These are phyloP conservation scores for Abrostola triplasia DNA, from an alignment of 2,888 invertebrate genomes.

Conservation along the genomic window DNA sequence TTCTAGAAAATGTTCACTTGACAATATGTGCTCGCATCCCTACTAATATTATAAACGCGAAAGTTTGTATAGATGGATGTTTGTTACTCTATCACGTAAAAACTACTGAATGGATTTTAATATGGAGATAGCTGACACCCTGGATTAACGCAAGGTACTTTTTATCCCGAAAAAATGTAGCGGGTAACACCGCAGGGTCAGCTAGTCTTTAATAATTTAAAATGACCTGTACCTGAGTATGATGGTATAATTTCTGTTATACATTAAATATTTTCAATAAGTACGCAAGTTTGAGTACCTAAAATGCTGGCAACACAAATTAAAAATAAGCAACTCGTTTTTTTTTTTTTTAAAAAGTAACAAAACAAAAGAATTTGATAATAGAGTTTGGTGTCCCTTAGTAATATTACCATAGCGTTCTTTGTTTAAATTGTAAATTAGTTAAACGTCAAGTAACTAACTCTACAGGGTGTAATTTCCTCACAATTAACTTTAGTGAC, in stretches of 20 bases:
- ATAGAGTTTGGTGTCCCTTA: slow-evolving; percentile 15
- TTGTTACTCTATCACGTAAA: too few species aligned
- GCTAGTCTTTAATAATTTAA: not conserved
- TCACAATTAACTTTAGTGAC: slow-evolving; percentile 26
- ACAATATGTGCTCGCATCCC: too few species aligned
- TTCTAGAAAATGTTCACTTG: too few species aligned
- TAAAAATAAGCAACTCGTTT: slow-evolving; percentile 18
- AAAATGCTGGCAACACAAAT: slow-evolving; percentile 1
- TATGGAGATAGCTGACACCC: too few species aligned
- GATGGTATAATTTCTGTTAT: not conserved
- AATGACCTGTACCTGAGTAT: not conserved
- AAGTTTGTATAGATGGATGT: too few species aligned
- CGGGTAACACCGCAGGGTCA: too few species aligned
- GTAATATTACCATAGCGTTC: slow-evolving; percentile 10
- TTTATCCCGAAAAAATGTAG: too few species aligned
- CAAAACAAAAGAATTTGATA: slow-evolving; percentile 22
- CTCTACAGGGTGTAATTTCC: slow-evolving; percentile 29
- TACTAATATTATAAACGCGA: too few species aligned
- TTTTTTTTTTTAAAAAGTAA: too few species aligned
- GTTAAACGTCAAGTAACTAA: slow-evolving; percentile 11
- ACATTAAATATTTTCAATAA: not conserved
- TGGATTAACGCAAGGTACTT: too few species aligned
- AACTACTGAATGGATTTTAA: too few species aligned
- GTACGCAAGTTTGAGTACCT: not conserved
- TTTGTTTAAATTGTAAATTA: slow-evolving; percentile 32